phyloP scores from a whole-genome alignment of 2,113 vertebrate species.

The Hyaena hyaena region DNA sequence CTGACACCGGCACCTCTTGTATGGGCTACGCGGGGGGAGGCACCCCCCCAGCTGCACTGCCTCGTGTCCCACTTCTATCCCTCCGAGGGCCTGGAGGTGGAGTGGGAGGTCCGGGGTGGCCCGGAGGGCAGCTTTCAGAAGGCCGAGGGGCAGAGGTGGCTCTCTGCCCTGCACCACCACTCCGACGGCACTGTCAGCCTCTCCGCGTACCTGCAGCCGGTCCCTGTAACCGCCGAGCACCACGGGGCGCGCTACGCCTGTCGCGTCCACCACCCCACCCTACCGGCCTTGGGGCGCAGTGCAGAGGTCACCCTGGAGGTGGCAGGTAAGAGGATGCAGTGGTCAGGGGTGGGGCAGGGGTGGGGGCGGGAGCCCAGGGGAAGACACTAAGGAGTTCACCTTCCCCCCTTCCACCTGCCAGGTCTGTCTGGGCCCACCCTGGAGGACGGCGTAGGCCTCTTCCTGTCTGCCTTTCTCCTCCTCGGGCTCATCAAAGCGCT shows the following conservation, averaged over 20 bases:
- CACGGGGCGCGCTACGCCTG: constrained; percentile 86
- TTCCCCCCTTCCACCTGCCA: background rate
- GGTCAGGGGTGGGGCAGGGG: rapidly evolving
- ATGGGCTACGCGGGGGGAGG: constrained; percentile 81
- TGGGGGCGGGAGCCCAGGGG: rapidly evolving
- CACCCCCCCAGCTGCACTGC: constrained; percentile 85
- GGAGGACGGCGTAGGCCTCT: constrained; percentile 82
- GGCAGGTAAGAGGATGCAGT: constrained; percentile 65
- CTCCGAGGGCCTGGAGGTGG: constrained; percentile 83
- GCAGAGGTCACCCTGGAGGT: constrained; percentile 61
- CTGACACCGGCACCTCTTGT: constrained; percentile 79
- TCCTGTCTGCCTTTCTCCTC: constrained; percentile 80
- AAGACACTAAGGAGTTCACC: background rate
- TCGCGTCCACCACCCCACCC: constrained; percentile 85
- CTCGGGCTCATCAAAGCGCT: constrained; percentile 73
- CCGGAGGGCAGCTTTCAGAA: background rate
- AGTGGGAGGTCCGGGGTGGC: constrained; percentile 85
- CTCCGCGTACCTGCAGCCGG: constrained; percentile 82
- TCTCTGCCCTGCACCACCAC: constrained; percentile 86
- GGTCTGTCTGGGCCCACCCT: constrained; percentile 76
- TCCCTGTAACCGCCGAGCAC: constrained; percentile 71
- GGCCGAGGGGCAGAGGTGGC: constrained; percentile 77
- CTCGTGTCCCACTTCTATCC: constrained; percentile 89
- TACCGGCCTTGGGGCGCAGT: background rate
- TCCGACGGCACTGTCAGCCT: constrained; percentile 89